Percentiles rank a stretch among this genome's conserved stretches.
phyloP scores from a whole-genome alignment of 2,113 vertebrate species.

The Apodemus speciosus region DNA sequence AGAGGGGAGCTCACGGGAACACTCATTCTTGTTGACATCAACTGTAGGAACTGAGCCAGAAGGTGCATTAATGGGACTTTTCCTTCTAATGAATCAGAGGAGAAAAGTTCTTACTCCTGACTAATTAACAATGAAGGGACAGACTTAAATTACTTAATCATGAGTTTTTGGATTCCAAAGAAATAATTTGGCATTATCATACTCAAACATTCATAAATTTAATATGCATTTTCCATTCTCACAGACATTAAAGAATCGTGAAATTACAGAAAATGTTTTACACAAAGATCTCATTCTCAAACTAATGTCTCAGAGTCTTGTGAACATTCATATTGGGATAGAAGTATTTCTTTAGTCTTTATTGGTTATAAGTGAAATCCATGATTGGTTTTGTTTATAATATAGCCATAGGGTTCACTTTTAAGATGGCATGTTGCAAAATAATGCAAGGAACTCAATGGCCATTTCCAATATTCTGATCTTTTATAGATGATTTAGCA shows the following conservation, averaged over 20 bases:
- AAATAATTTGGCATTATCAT: neutral
- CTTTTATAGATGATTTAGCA: neutral
- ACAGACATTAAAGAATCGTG: neutral
- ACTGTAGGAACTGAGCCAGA: neutral
- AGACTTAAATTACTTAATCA: neutral
- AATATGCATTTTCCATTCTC: neutral
- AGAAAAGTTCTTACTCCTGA: neutral
- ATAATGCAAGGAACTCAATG: neutral
- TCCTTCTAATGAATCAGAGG: neutral
- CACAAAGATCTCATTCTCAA: slow-evolving; percentile 11
- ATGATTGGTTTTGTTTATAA: neutral
- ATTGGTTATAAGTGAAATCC: neutral
- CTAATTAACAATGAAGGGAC: neutral
- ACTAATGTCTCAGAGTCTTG: slow-evolving; percentile 5
- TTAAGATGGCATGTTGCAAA: neutral
- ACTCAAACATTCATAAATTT: slow-evolving; percentile 40
- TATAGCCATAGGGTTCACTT: slow-evolving; percentile 29
- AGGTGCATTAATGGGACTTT: neutral
- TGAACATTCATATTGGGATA: neutral
- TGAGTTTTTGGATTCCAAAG: neutral
- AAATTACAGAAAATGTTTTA: neutral
- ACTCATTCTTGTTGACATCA: neutral
- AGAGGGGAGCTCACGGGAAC: neutral
- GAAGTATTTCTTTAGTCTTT: neutral
- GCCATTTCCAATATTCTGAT: neutral